These are phyloP conservation scores for Physeter macrocephalus DNA, from an alignment of 2,113 vertebrate genomes.

Conservation along the genomic window DNA sequence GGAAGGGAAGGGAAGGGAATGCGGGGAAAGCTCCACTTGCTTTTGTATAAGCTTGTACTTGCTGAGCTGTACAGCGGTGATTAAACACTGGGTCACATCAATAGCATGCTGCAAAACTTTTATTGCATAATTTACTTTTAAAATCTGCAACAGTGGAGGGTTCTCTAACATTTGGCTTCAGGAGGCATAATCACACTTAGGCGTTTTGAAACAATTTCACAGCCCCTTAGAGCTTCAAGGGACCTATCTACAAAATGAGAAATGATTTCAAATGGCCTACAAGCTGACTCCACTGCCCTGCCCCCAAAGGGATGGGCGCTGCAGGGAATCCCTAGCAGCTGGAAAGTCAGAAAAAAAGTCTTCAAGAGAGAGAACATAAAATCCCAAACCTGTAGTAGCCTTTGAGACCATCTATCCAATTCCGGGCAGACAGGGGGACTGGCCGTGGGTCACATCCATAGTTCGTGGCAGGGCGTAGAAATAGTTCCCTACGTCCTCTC, in stretches of 20 bases:
- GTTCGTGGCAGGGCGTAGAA: background rate
- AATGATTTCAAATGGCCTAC: background rate
- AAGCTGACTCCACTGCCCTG: background rate
- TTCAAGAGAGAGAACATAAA: conserved; percentile 17
- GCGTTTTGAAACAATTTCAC: conserved; percentile 47
- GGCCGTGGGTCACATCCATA: background rate
- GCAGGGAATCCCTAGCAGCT: background rate
- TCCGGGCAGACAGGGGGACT: background rate
- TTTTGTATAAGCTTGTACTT: no score
- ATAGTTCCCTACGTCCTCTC: background rate
- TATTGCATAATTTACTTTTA: conserved; percentile 52
- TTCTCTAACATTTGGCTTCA: conserved; percentile 38
- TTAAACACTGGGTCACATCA: background rate
- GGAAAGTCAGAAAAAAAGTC: background rate
- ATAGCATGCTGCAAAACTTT: conserved; percentile 4
- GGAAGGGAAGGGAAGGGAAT: background rate
- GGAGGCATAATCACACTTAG: conserved; percentile 26
- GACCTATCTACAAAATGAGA: conserved; percentile 25
- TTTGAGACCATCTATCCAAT: background rate
- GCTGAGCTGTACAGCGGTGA: background rate
- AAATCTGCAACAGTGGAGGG: background rate
- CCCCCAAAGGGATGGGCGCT: background rate
- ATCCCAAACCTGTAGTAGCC: background rate
- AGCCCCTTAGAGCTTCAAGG: background rate
- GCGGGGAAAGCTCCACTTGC: background rate